A percentile compares a stretch with the other conserved stretches of the same genome.
Conservation (phyloP, 2,113 vertebrate species). For the Chionodraco myersi region DNA sequence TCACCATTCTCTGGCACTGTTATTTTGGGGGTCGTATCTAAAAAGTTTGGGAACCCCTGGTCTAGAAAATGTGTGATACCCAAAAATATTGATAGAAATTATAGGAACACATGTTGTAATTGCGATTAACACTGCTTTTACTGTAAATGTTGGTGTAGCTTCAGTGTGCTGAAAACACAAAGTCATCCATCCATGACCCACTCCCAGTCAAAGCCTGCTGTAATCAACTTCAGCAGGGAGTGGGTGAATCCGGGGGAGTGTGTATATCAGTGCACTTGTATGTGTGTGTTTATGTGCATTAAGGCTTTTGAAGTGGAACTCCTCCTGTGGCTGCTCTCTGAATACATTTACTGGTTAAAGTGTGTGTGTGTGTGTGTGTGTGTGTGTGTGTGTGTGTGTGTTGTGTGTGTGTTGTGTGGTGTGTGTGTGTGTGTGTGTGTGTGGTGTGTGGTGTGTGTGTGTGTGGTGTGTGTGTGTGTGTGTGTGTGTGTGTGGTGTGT, state of each 20-base stretch:
- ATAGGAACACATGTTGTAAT: neutral
- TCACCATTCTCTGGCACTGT: too few species aligned
- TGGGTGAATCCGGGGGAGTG: constrained; percentile 39
- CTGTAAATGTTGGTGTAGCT: neutral
- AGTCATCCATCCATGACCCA: constrained; percentile 61
- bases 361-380: too few species aligned
- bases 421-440: neutral
- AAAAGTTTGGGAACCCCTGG: too few species aligned
- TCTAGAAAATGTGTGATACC: neutral
- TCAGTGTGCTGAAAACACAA: constrained; percentile 39
- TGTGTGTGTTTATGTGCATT: constrained; percentile 38
- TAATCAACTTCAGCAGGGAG: constrained; percentile 58
- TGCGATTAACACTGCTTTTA: neutral
- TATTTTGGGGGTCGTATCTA: too few species aligned
- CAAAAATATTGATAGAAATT: neutral
- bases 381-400: too few species aligned
- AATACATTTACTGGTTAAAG: constrained; percentile 55
- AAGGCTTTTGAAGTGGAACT: constrained; percentile 61
- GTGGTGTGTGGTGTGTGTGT: neutral
- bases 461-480: neutral
- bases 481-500: neutral
- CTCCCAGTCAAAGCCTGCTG: constrained; percentile 62
- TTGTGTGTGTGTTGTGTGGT: neutral
- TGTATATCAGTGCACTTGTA: constrained; percentile 11
- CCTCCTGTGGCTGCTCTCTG: constrained; percentile 53